These are phyloP conservation scores for Anoplophora glabripennis DNA, from an alignment of 1,140 invertebrate genomes.

Conservation along the genomic window DNA sequence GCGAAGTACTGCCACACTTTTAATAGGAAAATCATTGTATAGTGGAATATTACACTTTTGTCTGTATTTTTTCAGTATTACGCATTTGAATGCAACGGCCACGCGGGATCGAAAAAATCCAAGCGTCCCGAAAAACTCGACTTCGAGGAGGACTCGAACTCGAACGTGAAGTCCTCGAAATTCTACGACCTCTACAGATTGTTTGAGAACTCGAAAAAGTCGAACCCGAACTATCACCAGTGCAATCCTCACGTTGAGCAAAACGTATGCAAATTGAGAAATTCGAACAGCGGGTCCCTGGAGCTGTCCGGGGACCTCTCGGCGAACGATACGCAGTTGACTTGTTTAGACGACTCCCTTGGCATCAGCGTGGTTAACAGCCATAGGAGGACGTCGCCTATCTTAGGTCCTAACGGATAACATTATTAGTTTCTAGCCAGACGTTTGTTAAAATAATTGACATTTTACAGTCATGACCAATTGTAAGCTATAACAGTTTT, in stretches of 20 bases:
- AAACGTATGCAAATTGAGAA: background rate
- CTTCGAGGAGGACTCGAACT: conserved; percentile 41
- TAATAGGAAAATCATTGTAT: too few species aligned
- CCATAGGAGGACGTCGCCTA: conserved; percentile 28
- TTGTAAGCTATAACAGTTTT: background rate
- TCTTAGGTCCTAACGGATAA: conserved; percentile 42
- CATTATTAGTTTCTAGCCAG: background rate
- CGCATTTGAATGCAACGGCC: conserved; percentile 29
- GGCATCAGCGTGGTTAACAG: conserved; percentile 8
- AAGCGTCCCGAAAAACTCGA: conserved; percentile 16
- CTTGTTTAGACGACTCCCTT: conserved; percentile 33
- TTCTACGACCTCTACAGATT: conserved; percentile 30
- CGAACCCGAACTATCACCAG: conserved; percentile 14
- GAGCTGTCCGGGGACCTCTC: conserved; percentile 18
- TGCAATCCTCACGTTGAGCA: conserved; percentile 11
- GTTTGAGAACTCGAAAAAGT: conserved; percentile 26
- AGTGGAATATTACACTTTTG: background rate
- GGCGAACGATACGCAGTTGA: conserved; percentile 32
- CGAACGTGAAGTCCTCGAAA: conserved; percentile 34
- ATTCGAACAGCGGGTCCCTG: background rate
- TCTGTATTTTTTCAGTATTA: conserved; percentile 30
- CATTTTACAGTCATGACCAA: conserved; percentile 6
- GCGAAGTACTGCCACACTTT: too few species aligned
- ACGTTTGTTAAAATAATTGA: too few species aligned
- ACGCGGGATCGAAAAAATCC: conserved; percentile 23